A percentile compares a stretch with the other conserved stretches of the same genome.
These are phyloP conservation scores for Poeciliopsis presidionis DNA, from an alignment of 2,797 vertebrate species.

Conservation along the genomic window DNA sequence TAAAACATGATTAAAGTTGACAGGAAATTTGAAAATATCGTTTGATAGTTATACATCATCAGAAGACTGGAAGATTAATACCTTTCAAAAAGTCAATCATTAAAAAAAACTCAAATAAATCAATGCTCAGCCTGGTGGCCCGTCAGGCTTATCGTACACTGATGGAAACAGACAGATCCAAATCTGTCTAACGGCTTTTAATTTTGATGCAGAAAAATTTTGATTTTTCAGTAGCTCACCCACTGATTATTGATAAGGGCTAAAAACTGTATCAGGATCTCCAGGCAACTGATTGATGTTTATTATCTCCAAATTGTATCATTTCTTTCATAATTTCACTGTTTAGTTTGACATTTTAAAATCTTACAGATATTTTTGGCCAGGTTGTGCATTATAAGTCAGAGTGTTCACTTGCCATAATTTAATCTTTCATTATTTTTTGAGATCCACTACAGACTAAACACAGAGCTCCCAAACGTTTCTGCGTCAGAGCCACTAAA, in stretches of 20 bases:
- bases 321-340: background rate
- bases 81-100: no score
- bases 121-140: no score
- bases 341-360: background rate
- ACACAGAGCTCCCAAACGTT: background rate
- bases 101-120: no score
- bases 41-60: no score
- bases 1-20: no score
- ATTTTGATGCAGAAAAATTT: background rate
- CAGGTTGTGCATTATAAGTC: background rate
- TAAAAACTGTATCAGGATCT: background rate
- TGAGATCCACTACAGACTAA: background rate
- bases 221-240: background rate
- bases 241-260: background rate
- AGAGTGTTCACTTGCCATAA: background rate
- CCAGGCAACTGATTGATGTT: background rate
- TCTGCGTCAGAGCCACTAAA: background rate
- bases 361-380: background rate
- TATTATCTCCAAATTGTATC: background rate
- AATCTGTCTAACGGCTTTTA: background rate
- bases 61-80: no score
- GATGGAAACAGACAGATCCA: no score
- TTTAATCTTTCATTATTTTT: background rate
- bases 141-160: no score
- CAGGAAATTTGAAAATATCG: no score